Evolutionary conservation across 2,113 vertebrate genomes (phyloP), one percentile per base, ranked within the genome.

Genomic region (Hucho hucho): DNA sequence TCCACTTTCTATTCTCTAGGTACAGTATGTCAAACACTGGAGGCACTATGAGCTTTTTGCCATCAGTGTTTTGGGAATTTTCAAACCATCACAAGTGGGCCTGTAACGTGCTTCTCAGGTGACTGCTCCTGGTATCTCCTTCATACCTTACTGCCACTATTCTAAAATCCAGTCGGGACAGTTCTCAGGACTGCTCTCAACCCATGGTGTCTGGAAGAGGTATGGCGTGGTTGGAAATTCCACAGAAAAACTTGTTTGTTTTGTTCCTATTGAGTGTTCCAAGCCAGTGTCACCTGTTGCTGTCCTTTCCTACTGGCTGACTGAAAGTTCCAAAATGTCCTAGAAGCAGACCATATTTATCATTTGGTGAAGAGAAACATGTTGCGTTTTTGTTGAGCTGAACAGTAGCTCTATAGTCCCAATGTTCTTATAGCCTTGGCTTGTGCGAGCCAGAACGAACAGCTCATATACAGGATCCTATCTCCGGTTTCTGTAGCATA

Each of bases 151-250:
- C 2, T 16, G 64, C 26, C 12, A 16, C 26, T 53, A 53, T 24
- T 9, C 58, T 61, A 11, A 20, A 16, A 32, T 88, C 82, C 61
- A 32, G 86, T 79, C 68, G 2, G 83, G 78, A 78, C 73, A 64
- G 81, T 82, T 88, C 77, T 65, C 0, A 2, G 1, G 0, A 4
- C 7, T 2, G 26, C 64, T 26, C 64, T 68, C 20, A 2, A 18
- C 4, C n/a, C 24, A 4, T 56, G 11, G 28, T 46, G 53, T 73
- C 53, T 63, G 13, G 22, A 53, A 4, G 16, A 18, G 64, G 64
- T 11, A 26, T 49, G 83, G 79, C 0, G 81, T 66, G 80, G 65
- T 58, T 43, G 6, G 64, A 74, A 68, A 81, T 68, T 64, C 66
- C 69, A 53, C 37, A 59, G 53, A 5, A 80, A 11, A 84, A 86